These are phyloP conservation scores for Eilema sororculum DNA, from an alignment of 2,888 invertebrate species.

Conservation along the genomic window DNA sequence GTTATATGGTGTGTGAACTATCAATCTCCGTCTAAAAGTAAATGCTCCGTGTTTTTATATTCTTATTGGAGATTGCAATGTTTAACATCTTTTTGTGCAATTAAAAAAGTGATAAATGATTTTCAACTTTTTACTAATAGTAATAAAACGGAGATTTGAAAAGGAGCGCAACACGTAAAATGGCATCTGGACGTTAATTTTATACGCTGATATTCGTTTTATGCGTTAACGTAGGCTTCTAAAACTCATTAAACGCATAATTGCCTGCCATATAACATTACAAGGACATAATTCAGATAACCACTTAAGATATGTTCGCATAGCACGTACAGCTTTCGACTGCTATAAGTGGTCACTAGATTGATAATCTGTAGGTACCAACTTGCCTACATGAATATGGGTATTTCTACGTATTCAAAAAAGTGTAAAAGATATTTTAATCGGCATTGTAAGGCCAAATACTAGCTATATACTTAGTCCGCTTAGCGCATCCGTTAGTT, in stretches of 20 bases:
- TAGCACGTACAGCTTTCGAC: neutral
- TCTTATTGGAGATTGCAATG: constrained; percentile 46
- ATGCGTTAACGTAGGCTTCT: constrained; percentile 44
- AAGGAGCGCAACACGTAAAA: constrained; percentile 43
- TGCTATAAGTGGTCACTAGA: neutral
- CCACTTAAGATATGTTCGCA: neutral
- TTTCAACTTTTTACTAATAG: constrained; percentile 45
- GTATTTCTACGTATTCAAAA: no score
- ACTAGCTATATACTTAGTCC: no score
- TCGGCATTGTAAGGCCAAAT: no score
- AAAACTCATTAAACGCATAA: constrained; percentile 39
- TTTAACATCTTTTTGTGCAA: constrained; percentile 55
- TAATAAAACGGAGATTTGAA: constrained; percentile 47
- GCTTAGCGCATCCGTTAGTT: no score
- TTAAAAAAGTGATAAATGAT: constrained; percentile 50
- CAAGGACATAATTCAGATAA: constrained; percentile 14
- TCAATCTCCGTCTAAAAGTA: constrained; percentile 64
- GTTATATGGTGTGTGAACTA: constrained; percentile 58
- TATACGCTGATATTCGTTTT: constrained; percentile 43
- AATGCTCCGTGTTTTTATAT: constrained; percentile 60
- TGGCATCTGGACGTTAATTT: constrained; percentile 42
- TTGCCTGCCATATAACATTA: constrained; percentile 25
- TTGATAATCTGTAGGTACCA: neutral
- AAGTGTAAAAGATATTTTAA: no score
- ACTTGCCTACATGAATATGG: neutral